Evolutionary conservation across 2,888 invertebrate species (phyloP).

Genomic region (Athripsodes cinereus): DNA sequence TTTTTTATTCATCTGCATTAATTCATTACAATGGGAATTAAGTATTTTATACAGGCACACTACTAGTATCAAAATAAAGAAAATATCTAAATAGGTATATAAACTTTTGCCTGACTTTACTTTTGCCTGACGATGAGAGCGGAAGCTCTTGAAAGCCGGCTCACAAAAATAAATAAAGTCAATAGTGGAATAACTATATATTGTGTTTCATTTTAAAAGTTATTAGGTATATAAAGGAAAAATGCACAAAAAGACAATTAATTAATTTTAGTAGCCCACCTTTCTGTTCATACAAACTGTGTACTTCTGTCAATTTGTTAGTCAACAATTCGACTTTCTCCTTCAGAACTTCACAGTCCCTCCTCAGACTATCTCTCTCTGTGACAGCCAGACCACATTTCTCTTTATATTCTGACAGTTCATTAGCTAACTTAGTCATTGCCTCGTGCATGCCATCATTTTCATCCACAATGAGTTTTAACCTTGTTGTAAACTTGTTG

Average conservation of each 20-base stretch:
- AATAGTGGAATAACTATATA: too few relatives aligned
- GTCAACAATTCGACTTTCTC: slow-evolving; percentile 66
- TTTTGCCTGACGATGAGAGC: too few relatives aligned
- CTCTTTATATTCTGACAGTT: slow-evolving; percentile 39
- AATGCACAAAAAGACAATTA: too few relatives aligned
- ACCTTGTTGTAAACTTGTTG: slow-evolving; percentile 62
- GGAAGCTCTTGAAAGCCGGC: too few relatives aligned
- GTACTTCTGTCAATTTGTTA: slow-evolving; percentile 66
- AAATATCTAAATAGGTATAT: too few relatives aligned
- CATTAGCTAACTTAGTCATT: slow-evolving; percentile 33
- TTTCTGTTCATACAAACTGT: slow-evolving; percentile 68
- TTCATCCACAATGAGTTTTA: slow-evolving; percentile 63
- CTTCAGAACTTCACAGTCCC: slow-evolving; percentile 46
- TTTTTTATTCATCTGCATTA: too few relatives aligned
- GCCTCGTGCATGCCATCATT: slow-evolving; percentile 58
- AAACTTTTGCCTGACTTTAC: too few relatives aligned
- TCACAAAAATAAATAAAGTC: too few relatives aligned
- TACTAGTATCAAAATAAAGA: too few relatives aligned
- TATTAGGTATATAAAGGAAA: too few relatives aligned
- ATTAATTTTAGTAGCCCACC: too few relatives aligned
- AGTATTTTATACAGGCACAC: background rate
- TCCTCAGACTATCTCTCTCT: slow-evolving; percentile 44
- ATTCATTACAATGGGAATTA: background rate
- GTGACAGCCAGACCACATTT: slow-evolving; percentile 40
- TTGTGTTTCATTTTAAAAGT: too few relatives aligned